Evolutionary conservation across 2,113 vertebrate genomes (phyloP).

Genomic region (Athene noctua): DNA sequence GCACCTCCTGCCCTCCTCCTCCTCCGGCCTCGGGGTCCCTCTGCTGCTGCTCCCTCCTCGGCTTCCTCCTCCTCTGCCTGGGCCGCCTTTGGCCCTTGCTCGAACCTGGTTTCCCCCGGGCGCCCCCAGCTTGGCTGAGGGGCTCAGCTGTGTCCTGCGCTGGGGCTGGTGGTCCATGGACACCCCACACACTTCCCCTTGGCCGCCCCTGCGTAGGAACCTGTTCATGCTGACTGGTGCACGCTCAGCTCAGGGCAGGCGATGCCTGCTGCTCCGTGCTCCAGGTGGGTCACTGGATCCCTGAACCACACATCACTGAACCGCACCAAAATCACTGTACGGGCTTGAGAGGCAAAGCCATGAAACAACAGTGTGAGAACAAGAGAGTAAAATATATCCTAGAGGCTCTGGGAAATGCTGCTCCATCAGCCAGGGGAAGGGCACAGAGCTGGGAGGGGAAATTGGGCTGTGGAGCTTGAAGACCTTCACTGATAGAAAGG

Average conservation of each 20-base stretch:
- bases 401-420: neutral
- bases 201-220: neutral
- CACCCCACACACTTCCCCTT: neutral
- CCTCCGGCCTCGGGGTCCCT: too few species aligned
- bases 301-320: too few species aligned
- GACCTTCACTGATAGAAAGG: neutral
- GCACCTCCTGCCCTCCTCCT: too few species aligned
- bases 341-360: neutral
- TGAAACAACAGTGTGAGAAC: neutral
- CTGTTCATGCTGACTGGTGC: neutral
- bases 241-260: neutral
- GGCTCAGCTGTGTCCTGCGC: too few species aligned
- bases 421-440: neutral
- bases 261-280: neutral
- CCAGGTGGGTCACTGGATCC: neutral
- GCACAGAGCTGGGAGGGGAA: neutral
- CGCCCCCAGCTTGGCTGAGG: too few species aligned
- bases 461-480: neutral
- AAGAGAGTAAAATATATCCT: neutral
- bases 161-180: fast-evolving
- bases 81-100: too few species aligned
- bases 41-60: too few species aligned
- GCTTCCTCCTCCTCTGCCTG: too few species aligned
- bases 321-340: neutral
- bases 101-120: too few species aligned